Conservation (phyloP, 2,797 vertebrate species). For the Fundulus diaphanus region DNA sequence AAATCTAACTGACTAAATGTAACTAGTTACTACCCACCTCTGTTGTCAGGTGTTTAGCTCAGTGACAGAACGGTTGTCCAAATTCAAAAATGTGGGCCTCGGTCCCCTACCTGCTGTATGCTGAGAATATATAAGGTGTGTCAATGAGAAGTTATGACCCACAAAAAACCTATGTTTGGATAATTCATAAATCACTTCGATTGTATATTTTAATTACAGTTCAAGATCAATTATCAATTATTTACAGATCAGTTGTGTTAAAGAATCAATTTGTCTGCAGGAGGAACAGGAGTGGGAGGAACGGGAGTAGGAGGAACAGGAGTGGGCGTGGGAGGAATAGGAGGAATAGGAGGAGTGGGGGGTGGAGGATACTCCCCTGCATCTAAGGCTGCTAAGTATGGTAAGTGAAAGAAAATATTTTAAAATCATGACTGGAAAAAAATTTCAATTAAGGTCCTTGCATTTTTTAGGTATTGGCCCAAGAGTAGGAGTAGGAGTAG, state of each 20-base stretch:
- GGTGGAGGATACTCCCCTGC: slow-evolving; percentile 45
- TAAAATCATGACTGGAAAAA: not conserved
- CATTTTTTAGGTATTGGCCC: slow-evolving; percentile 24
- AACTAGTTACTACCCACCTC: too few relatives aligned
- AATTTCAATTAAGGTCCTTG: not conserved
- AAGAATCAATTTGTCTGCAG: slow-evolving; percentile 18
- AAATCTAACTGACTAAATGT: too few relatives aligned
- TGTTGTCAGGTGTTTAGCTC: not conserved
- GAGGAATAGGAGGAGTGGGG: slow-evolving; percentile 14
- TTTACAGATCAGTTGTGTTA: not conserved
- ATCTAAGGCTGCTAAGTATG: slow-evolving; percentile 72
- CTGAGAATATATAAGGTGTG: not conserved
- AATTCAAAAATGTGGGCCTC: not conserved
- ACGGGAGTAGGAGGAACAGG: not conserved
- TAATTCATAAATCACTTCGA: not conserved
- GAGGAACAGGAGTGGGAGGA: slow-evolving; percentile 10
- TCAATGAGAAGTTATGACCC: not conserved
- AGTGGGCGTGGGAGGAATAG: slow-evolving; percentile 38
- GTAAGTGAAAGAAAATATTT: slow-evolving; percentile 32
- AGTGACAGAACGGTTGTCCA: not conserved
- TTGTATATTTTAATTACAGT: not conserved
- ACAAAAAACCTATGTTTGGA: not conserved
- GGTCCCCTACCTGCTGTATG: not conserved
- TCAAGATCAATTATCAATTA: too few relatives aligned
- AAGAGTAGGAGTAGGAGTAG: slow-evolving; percentile 35